Base-by-base conservation (phyloP, 2,797 vertebrate genomes). In the Muscicapa striata region DNA sequence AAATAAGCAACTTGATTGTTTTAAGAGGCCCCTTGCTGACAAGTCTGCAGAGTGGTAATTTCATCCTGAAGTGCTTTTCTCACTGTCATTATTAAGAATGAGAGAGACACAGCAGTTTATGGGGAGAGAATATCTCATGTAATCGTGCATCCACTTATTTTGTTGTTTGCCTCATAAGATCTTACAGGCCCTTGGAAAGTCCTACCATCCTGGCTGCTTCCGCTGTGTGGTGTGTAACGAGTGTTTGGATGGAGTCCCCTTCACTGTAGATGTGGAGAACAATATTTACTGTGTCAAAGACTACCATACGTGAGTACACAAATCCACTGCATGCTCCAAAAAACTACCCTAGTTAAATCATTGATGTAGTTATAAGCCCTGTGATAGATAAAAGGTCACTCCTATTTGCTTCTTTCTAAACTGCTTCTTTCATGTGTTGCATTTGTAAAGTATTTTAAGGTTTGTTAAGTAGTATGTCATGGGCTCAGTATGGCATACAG, bases 251-350 rank as follows among this genome's bases (percentile, higher is more conserved):
- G 99, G 99, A 19, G 99, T 99, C 48, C 99, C 99, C 81, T 99
- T 99, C 97, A 99, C 99, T 1, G 99, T 99, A 78, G 99, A 99
- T 9, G 97, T 99, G 83, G 99, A 99, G 94, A 99, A 99, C 97
- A 99, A 99, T 93, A 99, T 99, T 97, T 99, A 99, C 98, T 99
- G 99, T 72, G 99, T 99, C 94, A 98, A 99, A 97, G 99, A 99
- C 97, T 99, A 99, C 96, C 99, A 99, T 97, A 99, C 98, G 99
- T 99, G 98, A 99, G 99, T 83, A 82, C 10, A 7, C 59, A 30
- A 30, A 40, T 5, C 18, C 29, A 36, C 10, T 70, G 73, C 11
- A 6, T 41, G 67, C 79, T 62, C 80, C 29, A 64, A 43, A 45
- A 27, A 66, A 8, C 11, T 1, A 7, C 0, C 69, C 26, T 3